Base-by-base conservation (phyloP, 2,888 invertebrate genomes). In the Leptopterna dolabrata region DNA sequence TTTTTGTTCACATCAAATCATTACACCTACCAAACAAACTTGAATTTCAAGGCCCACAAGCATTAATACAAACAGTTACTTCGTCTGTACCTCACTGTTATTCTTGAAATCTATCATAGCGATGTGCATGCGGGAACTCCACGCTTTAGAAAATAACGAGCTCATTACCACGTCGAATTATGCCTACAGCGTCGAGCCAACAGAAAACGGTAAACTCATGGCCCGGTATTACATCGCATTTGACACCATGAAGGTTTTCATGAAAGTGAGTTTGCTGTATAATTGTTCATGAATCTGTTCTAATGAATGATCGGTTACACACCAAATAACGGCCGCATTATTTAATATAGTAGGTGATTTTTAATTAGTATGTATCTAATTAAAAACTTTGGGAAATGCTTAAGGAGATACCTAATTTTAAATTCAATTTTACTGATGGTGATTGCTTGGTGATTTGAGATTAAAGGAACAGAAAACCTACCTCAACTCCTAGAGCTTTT, bases 171-270 rank as follows among this genome's bases (percentile, higher is more conserved):
- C 95, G 93, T 93, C 93, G 87, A 93, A 94, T 90, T 89, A 83
- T 30, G 91, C 93, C 63, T 92, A 93, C 84, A 93, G 93, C 90
- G 93, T 96, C 14, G 91, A 91, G 55, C 93, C 96, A 0, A 96
- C 95, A 36, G 89, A 90, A 43, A 88, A 89, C 71, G 90, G 90
- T 7, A 88, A 88, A 70, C 89, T 90, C 19, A 90, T 90, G 90
- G 89, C 90, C 24, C 86, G 88, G 9, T 90, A 90, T 86, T 91
- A 90, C 90, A 91, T 95, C 80, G 94, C 95, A 87, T 94, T 95
- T 91, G 94, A 95, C 90, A 96, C 96, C 1, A 96, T 96, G 95
- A 95, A 95, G 91, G 91, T 93, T 73, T 95, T 95, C 90, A 93
- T 93, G 91, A 93, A 94, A 93, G 95, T 95, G 92, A 89, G 89